Evolutionary conservation across 92 coral and sea anemone genomes (phyloP).

Genomic region (Actinernus sp.): DNA sequence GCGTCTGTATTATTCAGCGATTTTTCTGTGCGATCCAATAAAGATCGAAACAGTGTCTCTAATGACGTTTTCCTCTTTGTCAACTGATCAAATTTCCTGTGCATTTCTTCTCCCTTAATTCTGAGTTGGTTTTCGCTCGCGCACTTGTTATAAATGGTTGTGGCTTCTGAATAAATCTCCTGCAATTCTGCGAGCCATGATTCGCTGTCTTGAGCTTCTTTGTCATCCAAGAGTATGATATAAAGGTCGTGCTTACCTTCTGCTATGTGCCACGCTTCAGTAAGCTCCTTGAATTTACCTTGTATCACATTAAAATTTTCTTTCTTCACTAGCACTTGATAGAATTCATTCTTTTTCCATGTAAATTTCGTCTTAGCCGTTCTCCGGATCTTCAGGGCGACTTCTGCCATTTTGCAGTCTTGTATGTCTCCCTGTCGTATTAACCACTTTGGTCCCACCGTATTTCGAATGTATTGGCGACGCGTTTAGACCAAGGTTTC

Average conservation of each 20-base stretch:
- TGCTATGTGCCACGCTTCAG: conserved; percentile 44
- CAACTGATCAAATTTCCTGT: conserved; percentile 20
- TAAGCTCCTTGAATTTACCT: conserved; percentile 29
- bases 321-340: conserved; percentile 18
- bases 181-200: conserved; percentile 17
- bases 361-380: conserved; percentile 39
- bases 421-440: neutral
- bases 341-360: conserved; percentile 41
- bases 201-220: conserved; percentile 20
- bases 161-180: conserved; percentile 11
- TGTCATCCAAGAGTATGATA: conserved; percentile 28
- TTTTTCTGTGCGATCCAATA: neutral
- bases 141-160: conserved; percentile 15
- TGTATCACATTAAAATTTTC: conserved; percentile 16
- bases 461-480: conserved; percentile 53
- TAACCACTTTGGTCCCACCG: conserved; percentile 12
- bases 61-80: conserved; percentile 18
- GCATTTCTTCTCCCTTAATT: conserved; percentile 18
- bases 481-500: no score
- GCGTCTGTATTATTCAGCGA: neutral
- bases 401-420: conserved; percentile 62
- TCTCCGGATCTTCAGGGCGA: conserved; percentile 35
- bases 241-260: conserved; percentile 61
- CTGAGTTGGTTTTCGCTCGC: conserved; percentile 24
- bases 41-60: conserved; percentile 4